phyloP scores from a whole-genome alignment of 1,140 invertebrate species.

The Oscheius sp. region DNA sequence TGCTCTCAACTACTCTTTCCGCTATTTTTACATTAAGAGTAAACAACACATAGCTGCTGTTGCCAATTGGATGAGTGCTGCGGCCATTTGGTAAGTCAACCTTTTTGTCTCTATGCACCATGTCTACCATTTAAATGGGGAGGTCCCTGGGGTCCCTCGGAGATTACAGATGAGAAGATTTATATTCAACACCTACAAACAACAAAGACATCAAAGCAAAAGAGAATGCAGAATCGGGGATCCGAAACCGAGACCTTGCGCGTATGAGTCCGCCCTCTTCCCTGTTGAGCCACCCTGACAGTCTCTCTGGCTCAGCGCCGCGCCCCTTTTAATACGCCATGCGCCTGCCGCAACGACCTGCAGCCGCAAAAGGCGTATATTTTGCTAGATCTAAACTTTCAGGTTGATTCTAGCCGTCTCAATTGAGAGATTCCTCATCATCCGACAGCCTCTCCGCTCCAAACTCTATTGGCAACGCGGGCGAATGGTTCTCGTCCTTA shows the following conservation, averaged over 20 bases:
- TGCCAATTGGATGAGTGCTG: constrained; percentile 57
- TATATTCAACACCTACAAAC: not conserved
- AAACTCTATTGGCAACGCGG: constrained; percentile 53
- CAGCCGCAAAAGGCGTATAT: too few relatives aligned
- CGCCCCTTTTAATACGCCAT: too few relatives aligned
- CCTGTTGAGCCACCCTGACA: too few relatives aligned
- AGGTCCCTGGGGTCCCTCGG: not conserved
- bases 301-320: too few relatives aligned
- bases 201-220: not conserved
- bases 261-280: too few relatives aligned
- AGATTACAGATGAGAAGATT: not conserved
- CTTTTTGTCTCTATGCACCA: not conserved
- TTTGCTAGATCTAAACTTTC: constrained; percentile 20
- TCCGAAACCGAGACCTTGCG: too few relatives aligned
- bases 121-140: not conserved
- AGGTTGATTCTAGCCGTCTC: constrained; percentile 61
- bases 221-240: not conserved
- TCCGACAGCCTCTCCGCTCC: constrained; percentile 54
- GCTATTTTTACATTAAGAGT: constrained; percentile 41
- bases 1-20: constrained; percentile 40
- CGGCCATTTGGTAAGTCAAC: constrained; percentile 51
- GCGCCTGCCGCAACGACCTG: too few relatives aligned
- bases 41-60: constrained; percentile 52
- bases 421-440: constrained; percentile 55
- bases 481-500: constrained; percentile 41